Evolutionary conservation across 2,113 vertebrate species (phyloP).

Genomic region (Planiliza haematocheilus): DNA sequence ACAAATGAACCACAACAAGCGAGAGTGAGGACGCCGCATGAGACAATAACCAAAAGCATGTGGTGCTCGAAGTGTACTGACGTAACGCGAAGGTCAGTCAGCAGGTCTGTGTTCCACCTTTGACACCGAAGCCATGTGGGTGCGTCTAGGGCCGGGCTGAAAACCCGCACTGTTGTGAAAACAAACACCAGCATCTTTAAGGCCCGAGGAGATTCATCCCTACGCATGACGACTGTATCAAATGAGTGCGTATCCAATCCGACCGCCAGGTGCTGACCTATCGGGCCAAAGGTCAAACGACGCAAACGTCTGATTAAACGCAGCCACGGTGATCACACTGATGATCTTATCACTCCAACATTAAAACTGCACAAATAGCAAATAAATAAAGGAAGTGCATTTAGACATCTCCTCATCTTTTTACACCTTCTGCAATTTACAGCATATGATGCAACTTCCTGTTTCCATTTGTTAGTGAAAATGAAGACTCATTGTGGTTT

Average conservation of each 20-base stretch:
- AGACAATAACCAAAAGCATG: slow-evolving; percentile 62
- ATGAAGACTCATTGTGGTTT: not conserved
- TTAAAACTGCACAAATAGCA: not conserved
- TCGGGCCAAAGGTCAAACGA: slow-evolving; percentile 11
- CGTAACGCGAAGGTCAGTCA: slow-evolving; percentile 49
- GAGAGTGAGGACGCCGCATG: slow-evolving; percentile 27
- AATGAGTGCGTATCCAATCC: slow-evolving; percentile 22
- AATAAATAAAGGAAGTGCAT: not conserved
- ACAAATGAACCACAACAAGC: slow-evolving; percentile 15
- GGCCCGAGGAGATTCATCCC: not conserved
- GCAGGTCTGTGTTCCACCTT: slow-evolving; percentile 42
- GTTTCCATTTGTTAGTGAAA: not conserved
- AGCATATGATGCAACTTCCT: too few relatives aligned
- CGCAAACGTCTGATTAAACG: not conserved
- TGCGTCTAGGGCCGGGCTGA: slow-evolving; percentile 4
- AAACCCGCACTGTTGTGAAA: slow-evolving; percentile 41
- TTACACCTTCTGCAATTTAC: not conserved
- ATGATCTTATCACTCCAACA: too few relatives aligned
- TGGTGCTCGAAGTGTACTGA: slow-evolving; percentile 50
- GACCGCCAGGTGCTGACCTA: not conserved
- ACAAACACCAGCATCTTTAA: slow-evolving; percentile 49
- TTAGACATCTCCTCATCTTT: too few relatives aligned
- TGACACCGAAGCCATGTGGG: slow-evolving; percentile 15
- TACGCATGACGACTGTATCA: not conserved
- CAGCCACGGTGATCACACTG: not conserved